Conservation (phyloP, 2,113 vertebrate species). For the Blennius ocellaris region DNA sequence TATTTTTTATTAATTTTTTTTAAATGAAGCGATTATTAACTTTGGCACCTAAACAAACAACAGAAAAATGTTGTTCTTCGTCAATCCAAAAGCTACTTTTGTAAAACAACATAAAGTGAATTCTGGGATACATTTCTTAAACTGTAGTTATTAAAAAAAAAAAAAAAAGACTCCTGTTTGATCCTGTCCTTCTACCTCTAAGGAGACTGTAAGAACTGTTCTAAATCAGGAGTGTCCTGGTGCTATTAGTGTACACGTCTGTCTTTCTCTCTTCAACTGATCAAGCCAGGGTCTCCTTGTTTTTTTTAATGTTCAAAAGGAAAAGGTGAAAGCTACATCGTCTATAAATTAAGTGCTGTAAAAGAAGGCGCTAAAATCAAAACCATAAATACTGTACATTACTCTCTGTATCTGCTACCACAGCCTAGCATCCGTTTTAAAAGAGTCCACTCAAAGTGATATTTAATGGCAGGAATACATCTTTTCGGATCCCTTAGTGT, state of each 20-base stretch:
- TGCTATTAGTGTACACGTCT: background rate
- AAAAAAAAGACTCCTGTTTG: background rate
- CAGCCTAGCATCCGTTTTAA: conserved; percentile 53
- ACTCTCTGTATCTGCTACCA: conserved; percentile 66
- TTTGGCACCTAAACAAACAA: conserved; percentile 3
- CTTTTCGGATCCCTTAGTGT: conserved; percentile 25
- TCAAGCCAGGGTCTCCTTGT: conserved; percentile 12
- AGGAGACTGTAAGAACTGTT: background rate
- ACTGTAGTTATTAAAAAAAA: background rate
- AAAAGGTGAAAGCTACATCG: conserved; percentile 71
- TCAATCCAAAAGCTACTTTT: background rate
- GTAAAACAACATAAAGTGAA: background rate
- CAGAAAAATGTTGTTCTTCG: background rate
- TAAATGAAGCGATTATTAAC: background rate
- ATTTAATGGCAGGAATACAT: conserved; percentile 33
- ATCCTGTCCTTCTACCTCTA: background rate
- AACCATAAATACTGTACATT: conserved; percentile 91
- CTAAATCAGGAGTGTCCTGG: too few species aligned
- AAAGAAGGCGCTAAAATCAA: conserved; percentile 80
- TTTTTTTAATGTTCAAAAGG: conserved; percentile 38
- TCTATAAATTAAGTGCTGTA: conserved; percentile 88
- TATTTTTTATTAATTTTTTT: too few species aligned
- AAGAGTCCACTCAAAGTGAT: conserved; percentile 31
- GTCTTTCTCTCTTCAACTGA: conserved; percentile 3
- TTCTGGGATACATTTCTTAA: background rate